Conservation (phyloP, 2,113 vertebrate species). For the Acanthochromis polyacanthus region DNA sequence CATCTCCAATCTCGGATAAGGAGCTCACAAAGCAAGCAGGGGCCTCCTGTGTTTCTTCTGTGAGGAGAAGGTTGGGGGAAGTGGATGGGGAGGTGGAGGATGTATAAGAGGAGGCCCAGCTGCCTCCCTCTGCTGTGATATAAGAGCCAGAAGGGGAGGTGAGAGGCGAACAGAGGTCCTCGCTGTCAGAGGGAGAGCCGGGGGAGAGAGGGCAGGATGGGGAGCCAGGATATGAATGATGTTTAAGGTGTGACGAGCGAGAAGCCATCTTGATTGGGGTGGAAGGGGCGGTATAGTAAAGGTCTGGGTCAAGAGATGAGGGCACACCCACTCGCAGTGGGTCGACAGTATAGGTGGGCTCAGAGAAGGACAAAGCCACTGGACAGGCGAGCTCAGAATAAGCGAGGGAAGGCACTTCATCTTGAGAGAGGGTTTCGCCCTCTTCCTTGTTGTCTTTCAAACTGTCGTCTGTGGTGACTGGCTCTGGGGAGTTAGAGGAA, state of each 20-base stretch:
- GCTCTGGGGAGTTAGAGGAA: conserved; percentile 56
- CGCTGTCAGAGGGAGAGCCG: conserved; percentile 82
- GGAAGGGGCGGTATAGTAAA: conserved; percentile 94
- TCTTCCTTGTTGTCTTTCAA: conserved; percentile 69
- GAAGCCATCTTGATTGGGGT: conserved; percentile 88
- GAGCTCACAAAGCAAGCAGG: conserved; percentile 82
- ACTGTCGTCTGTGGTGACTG: conserved; percentile 56
- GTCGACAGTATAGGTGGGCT: conserved; percentile 83
- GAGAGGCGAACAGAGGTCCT: conserved; percentile 89
- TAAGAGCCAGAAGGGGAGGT: conserved; percentile 96
- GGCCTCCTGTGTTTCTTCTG: conserved; percentile 84
- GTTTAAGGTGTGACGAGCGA: conserved; percentile 79
- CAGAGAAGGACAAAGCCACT: conserved; percentile 84
- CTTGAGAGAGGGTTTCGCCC: conserved; percentile 82
- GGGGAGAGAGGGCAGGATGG: conserved; percentile 82
- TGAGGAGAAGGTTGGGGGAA: conserved; percentile 89
- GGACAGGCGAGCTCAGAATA: conserved; percentile 82
- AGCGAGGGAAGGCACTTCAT: conserved; percentile 90
- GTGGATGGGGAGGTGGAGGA: conserved; percentile 88
- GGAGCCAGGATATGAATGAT: conserved; percentile 78
- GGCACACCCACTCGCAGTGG: conserved; percentile 81
- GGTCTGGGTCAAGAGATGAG: conserved; percentile 85
- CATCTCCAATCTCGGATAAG: conserved; percentile 84
- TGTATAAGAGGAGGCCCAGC: conserved; percentile 92
- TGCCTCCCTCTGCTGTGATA: conserved; percentile 94